Percentiles rank a stretch among this genome's conserved stretches.
Conservation (phyloP, 2,797 vertebrate species). For the Mallotus villosus region DNA sequence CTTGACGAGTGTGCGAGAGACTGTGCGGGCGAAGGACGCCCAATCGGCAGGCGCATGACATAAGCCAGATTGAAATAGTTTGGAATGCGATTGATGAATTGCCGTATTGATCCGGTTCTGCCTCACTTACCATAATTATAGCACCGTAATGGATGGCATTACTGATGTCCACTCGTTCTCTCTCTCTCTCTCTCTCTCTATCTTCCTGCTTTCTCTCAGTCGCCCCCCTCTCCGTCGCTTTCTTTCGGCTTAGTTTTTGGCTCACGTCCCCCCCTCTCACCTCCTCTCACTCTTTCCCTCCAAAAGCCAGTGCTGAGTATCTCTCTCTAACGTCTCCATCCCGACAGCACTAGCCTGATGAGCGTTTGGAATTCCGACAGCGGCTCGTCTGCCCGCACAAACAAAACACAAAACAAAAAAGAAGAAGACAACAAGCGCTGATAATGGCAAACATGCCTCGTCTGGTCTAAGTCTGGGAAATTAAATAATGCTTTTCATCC, state of each 20-base stretch:
- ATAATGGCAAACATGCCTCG: slow-evolving; percentile 2
- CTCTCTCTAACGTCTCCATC: neutral
- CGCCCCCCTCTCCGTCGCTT: no score
- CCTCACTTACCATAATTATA: slow-evolving; percentile 98
- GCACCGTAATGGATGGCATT: slow-evolving; percentile 89
- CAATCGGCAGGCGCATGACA: slow-evolving; percentile 79
- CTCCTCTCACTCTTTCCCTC: slow-evolving; percentile 3
- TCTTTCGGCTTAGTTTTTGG: no score
- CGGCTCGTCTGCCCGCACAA: no score
- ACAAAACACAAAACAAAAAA: no score
- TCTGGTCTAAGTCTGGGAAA: slow-evolving; percentile 14
- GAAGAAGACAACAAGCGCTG: neutral
- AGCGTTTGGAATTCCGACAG: neutral
- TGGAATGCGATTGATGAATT: slow-evolving; percentile 89
- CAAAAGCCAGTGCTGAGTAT: neutral
- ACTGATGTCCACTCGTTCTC: slow-evolving; percentile 70
- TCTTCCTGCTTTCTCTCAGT: slow-evolving; percentile 8
- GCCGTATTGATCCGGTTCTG: slow-evolving; percentile 88
- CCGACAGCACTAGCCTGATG: neutral
- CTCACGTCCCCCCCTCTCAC: slow-evolving; percentile 4
- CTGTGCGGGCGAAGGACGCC: slow-evolving; percentile 73
- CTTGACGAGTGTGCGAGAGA: slow-evolving; percentile 63
- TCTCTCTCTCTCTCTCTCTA: slow-evolving; percentile 1
- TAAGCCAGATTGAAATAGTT: slow-evolving; percentile 77
- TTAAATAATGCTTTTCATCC: slow-evolving; percentile 10